phyloP scores from a whole-genome alignment of 2,888 invertebrate genomes.

The Micoletzkya japonica region DNA sequence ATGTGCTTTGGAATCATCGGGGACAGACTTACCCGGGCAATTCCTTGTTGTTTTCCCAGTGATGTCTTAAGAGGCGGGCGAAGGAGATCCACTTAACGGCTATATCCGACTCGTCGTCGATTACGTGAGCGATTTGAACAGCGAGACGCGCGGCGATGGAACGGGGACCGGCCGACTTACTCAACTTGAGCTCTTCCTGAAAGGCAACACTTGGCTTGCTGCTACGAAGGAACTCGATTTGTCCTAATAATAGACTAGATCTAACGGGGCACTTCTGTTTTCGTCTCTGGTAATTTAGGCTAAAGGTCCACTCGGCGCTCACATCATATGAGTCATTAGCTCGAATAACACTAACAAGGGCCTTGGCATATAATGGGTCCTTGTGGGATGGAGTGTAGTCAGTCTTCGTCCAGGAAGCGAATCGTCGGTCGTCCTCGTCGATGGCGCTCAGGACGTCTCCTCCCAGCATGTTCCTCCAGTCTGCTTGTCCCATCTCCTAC shows the following conservation, averaged over 20 bases:
- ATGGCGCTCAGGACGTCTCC: conserved; percentile 10
- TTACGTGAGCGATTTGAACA: conserved; percentile 4
- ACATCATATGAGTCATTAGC: no score
- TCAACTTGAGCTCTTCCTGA: conserved; percentile 14
- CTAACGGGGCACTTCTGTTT: neutral
- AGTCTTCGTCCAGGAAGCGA: neutral
- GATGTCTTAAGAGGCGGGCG: conserved; percentile 82
- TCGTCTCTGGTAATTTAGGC: neutral
- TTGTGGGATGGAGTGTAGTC: neutral
- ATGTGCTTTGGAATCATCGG: no score
- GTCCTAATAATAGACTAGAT: neutral
- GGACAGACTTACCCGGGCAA: conserved; percentile 80
- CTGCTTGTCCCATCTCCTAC: neutral
- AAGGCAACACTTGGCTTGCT: neutral
- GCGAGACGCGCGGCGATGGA: conserved; percentile 22
- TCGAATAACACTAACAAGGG: neutral
- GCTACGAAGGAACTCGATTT: no score
- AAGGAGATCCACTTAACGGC: conserved; percentile 81
- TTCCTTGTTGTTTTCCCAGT: conserved; percentile 81
- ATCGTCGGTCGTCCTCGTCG: conserved; percentile 6
- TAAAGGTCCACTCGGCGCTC: no score
- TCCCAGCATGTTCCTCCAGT: conserved; percentile 23
- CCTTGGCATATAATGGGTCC: neutral
- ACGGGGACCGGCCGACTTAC: conserved; percentile 14
- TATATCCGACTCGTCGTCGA: conserved; percentile 20